A percentile compares a stretch with the other conserved stretches of the same genome.
Conservation (phyloP, 2,113 vertebrate genomes). For the Cheirogaleus medius region DNA sequence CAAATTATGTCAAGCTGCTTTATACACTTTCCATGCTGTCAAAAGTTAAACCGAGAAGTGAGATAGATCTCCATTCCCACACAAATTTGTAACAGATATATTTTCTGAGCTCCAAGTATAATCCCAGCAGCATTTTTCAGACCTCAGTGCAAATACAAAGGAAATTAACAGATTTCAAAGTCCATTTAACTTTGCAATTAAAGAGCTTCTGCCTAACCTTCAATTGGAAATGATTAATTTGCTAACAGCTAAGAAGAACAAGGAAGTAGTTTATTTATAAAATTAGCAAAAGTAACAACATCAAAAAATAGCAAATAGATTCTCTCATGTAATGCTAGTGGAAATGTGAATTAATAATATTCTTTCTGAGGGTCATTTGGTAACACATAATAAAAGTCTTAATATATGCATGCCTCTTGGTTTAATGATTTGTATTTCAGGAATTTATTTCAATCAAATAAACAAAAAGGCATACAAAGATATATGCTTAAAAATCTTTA, state of each 20-base stretch:
- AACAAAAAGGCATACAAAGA: not conserved
- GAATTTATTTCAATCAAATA: not conserved
- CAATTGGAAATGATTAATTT: not conserved
- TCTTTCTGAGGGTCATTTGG: not conserved
- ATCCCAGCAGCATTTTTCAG: not conserved
- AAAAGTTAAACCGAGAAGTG: not conserved
- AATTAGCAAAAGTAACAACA: not conserved
- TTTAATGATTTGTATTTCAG: not conserved
- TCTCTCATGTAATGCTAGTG: not conserved
- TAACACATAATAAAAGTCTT: not conserved
- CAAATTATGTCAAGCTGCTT: not conserved
- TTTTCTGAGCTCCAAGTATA: not conserved
- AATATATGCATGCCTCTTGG: not conserved
- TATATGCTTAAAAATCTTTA: not conserved
- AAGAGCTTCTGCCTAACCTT: not conserved
- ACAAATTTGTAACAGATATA: not conserved
- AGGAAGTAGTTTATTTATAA: not conserved
- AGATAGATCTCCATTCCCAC: not conserved
- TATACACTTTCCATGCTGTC: not conserved
- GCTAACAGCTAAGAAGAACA: not conserved
- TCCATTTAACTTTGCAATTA: not conserved
- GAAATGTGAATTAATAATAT: not conserved
- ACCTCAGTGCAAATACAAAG: not conserved
- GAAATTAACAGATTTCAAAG: not conserved
- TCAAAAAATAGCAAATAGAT: not conserved